Base-by-base conservation (phyloP, 2,113 vertebrate genomes). In the Carettochelys insculpta region DNA sequence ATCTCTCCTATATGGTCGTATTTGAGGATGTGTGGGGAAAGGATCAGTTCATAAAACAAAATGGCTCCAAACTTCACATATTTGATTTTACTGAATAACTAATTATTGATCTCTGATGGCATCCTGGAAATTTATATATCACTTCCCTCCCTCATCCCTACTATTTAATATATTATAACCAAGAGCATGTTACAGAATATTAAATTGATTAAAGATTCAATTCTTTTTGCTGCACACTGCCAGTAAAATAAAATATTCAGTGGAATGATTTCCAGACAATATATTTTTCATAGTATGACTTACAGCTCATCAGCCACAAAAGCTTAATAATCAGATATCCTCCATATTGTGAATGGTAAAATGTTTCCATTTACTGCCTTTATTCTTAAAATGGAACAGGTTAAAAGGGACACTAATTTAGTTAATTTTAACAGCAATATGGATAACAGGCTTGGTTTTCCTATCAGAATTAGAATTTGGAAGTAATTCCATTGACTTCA, bases 221-320 rank as follows among this genome's bases (percentile, higher is more conserved):
- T 86, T 85, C 81, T 96, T 97, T 96, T 96, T 94, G 95, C 65
- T 95, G 81, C 90, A 85, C 86, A 90, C 94, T 96, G 78, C 88
- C 91, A 92, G 89, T 89, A 93, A 96, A 92, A 96, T 96, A 95
- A 97, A 97, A 96, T 97, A 96, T 96, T 95, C 94, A 94, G 80
- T 56, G 75, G 81, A 88, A 91, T 89, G 80, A 96, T 96, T 97
- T 97, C 94, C 88, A 96, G 88, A 92, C 22, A 51, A 96, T 95
- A 92, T 94, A 95, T 96, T 96, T 96, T 92, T 93, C 53, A 92
- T 81, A 89, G 51, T 93, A 80, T 92, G 94, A 96, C 85, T 96
- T 96, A 90, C 73, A 90, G 92, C 88, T 96, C 94, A 96, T 97
- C 96, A 96, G 94, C 83, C 91, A 87, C 91, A 94, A 94, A 97